phyloP scores from a whole-genome alignment of 2,888 invertebrate genomes.

The Neocrepidodera transversa region DNA sequence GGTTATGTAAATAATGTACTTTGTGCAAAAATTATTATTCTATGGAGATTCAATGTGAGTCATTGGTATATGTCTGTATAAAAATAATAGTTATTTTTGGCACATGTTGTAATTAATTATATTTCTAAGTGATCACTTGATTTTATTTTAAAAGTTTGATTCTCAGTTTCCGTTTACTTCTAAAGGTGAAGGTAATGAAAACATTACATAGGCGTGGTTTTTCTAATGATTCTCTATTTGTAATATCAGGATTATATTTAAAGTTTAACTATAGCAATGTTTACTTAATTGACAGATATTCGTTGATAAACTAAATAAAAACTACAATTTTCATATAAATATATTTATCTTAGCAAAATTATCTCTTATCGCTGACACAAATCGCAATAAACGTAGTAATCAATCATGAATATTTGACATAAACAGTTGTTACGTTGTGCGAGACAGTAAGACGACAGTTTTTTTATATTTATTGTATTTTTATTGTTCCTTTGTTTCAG shows the following conservation, averaged over 20 bases:
- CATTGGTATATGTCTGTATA: neutral
- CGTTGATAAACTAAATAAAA: neutral
- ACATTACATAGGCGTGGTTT: slow-evolving; percentile 3
- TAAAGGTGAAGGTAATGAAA: slow-evolving; percentile 25
- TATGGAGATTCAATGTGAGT: neutral
- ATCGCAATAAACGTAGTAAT: slow-evolving; percentile 7
- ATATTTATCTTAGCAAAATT: neutral
- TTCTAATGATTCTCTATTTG: neutral
- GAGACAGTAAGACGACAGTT: slow-evolving; percentile 4
- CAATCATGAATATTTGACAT: slow-evolving; percentile 16
- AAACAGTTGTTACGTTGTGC: neutral
- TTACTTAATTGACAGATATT: neutral
- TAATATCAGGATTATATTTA: neutral
- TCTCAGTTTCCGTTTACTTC: slow-evolving; percentile 15
- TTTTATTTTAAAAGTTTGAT: neutral
- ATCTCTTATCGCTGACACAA: slow-evolving; percentile 17
- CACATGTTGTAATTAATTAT: neutral
- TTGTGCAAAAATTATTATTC: no score
- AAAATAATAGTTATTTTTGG: neutral
- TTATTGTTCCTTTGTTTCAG: slow-evolving; percentile 44
- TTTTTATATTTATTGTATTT: neutral
- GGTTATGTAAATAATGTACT: no score
- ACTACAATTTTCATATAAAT: neutral
- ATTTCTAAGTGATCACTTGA: neutral
- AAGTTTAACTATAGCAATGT: neutral